Conservation (phyloP, 2,888 invertebrate genomes). For the Tenthredo notha region DNA sequence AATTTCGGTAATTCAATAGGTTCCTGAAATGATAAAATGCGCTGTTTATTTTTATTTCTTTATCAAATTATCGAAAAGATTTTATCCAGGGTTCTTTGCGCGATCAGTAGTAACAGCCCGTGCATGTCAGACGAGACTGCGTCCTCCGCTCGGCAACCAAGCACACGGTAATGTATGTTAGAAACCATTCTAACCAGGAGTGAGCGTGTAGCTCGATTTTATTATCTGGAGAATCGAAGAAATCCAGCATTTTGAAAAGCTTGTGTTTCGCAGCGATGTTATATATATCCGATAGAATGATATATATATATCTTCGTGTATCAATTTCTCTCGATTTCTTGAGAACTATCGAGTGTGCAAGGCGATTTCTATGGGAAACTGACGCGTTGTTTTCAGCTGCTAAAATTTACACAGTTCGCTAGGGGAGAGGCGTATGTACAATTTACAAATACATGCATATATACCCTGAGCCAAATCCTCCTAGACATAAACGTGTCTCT, state of each 20-base stretch:
- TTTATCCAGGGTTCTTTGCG: neutral
- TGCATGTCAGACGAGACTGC: constrained; percentile 31
- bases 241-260: neutral
- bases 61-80: neutral
- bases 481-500: constrained; percentile 22
- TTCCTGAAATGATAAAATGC: no score
- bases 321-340: neutral
- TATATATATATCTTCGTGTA: neutral
- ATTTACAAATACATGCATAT: neutral
- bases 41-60: neutral
- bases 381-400: constrained; percentile 33
- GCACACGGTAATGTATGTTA: neutral
- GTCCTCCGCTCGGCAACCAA: constrained; percentile 13
- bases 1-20: no score
- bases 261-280: neutral
- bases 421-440: neutral
- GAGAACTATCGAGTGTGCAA: neutral
- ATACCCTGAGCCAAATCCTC: constrained; percentile 11
- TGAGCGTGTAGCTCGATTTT: neutral
- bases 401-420: constrained; percentile 31
- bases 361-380: constrained; percentile 1
- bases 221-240: neutral
- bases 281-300: neutral
- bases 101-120: constrained; percentile 30
- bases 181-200: neutral